Evolutionary conservation across 2,797 vertebrate genomes (phyloP).

Genomic region (Channallabes apus): DNA sequence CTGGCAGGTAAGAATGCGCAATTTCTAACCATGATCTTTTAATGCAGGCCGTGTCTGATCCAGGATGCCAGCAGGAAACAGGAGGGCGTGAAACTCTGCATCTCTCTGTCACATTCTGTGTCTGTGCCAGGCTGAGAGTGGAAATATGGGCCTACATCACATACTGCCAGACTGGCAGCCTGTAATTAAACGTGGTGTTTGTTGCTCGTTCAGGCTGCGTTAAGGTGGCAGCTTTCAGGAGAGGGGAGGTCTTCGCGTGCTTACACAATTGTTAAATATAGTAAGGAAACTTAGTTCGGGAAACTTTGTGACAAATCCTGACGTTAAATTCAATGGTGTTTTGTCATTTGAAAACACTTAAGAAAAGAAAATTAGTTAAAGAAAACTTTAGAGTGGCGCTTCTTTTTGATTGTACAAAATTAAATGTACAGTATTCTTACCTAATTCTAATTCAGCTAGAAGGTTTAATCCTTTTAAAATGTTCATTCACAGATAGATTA

Average conservation of each 20-base stretch:
- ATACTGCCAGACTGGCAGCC: slow-evolving; percentile 56
- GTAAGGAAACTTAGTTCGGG: slow-evolving; percentile 17
- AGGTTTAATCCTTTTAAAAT: not conserved
- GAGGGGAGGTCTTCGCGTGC: slow-evolving; percentile 42
- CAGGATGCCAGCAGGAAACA: slow-evolving; percentile 33
- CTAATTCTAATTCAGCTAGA: not conserved
- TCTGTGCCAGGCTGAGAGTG: slow-evolving; percentile 38
- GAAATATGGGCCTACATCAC: slow-evolving; percentile 47
- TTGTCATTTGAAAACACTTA: not conserved
- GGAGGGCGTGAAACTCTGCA: slow-evolving; percentile 38
- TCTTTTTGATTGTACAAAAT: not conserved
- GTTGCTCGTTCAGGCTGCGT: slow-evolving; percentile 53
- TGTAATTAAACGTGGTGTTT: slow-evolving; percentile 67
- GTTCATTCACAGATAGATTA: slow-evolving; percentile 3
- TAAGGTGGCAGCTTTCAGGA: slow-evolving; percentile 61
- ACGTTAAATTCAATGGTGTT: slow-evolving; percentile 6
- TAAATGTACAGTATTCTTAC: not conserved
- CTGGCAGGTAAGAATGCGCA: slow-evolving; percentile 6
- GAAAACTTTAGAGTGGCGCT: not conserved
- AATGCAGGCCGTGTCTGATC: slow-evolving; percentile 27
- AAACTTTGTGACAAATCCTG: slow-evolving; percentile 26
- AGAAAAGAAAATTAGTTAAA: not conserved
- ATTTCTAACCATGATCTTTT: slow-evolving; percentile 23
- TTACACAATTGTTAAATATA: slow-evolving; percentile 62
- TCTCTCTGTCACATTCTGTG: slow-evolving; percentile 38